Conservation (phyloP, 2,888 invertebrate species). For the Parnassius apollo region DNA sequence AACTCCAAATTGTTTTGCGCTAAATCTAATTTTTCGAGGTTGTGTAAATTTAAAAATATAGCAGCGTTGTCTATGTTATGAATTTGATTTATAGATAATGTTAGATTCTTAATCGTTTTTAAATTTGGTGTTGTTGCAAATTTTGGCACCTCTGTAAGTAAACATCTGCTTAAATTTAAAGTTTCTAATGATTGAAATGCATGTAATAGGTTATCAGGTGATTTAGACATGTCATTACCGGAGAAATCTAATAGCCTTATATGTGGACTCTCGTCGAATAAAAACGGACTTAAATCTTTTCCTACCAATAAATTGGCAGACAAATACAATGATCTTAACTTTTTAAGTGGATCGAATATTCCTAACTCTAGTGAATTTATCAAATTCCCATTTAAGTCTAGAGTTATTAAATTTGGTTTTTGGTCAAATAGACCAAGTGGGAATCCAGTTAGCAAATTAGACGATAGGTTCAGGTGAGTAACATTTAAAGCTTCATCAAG, state of each 20-base stretch:
- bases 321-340: conserved; percentile 47
- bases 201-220: conserved; percentile 44
- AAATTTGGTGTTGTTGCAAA: conserved; percentile 51
- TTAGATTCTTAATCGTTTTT: conserved; percentile 51
- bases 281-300: conserved; percentile 40
- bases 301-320: conserved; percentile 50
- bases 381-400: conserved; percentile 53
- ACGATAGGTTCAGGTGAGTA: conserved; percentile 50
- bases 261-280: conserved; percentile 43
- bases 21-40: conserved; percentile 54
- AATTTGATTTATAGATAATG: conserved; percentile 57
- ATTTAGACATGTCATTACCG: conserved; percentile 49
- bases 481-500: conserved; percentile 44
- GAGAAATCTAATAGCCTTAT: conserved; percentile 51
- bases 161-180: conserved; percentile 50
- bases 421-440: conserved; percentile 54
- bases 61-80: conserved; percentile 37
- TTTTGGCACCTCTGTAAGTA: conserved; percentile 48
- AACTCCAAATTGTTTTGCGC: conserved; percentile 50
- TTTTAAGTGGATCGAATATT: conserved; percentile 46
- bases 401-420: conserved; percentile 43
- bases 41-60: conserved; percentile 46
- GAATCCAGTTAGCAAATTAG: conserved; percentile 48
- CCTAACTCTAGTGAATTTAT: conserved; percentile 44
- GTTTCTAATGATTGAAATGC: conserved; percentile 41